Percentiles rank a stretch among this genome's conserved stretches.
Conservation (phyloP, 2,888 invertebrate genomes). For the Hirudinaria manillensis region DNA sequence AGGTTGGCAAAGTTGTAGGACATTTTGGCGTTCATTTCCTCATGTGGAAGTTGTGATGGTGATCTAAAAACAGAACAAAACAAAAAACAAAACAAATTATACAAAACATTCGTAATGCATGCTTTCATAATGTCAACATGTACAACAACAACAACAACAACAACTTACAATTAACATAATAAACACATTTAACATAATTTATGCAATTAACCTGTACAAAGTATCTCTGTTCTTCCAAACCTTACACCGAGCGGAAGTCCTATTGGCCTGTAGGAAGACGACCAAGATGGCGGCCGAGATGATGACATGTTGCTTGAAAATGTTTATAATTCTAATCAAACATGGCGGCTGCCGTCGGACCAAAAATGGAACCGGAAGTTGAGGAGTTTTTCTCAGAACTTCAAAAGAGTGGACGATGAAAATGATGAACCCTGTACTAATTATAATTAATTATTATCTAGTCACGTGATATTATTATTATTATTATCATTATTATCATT, state of each 20-base stretch:
- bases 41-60: slow-evolving; percentile 63
- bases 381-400: not conserved
- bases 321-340: not conserved
- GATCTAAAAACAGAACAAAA: not conserved
- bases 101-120: no score
- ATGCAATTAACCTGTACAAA: slow-evolving; percentile 7
- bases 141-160: no score
- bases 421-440: not conserved
- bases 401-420: slow-evolving; percentile 1
- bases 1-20: slow-evolving; percentile 85
- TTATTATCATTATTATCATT: slow-evolving; percentile 1
- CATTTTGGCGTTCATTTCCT: slow-evolving; percentile 68
- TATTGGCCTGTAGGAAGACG: slow-evolving; percentile 4
- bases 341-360: no score
- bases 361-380: no score
- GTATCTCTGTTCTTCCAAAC: slow-evolving; percentile 16
- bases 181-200: no score
- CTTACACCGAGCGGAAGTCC: slow-evolving; percentile 9
- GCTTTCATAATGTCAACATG: no score
- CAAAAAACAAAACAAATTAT: not conserved
- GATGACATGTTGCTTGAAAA: not conserved
- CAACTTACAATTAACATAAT: no score
- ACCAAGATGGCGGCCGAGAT: not conserved
- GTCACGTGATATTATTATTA: not conserved
- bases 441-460: not conserved